phyloP scores from a whole-genome alignment of 2,888 invertebrate species.

The Alviniconcha strummeri region DNA sequence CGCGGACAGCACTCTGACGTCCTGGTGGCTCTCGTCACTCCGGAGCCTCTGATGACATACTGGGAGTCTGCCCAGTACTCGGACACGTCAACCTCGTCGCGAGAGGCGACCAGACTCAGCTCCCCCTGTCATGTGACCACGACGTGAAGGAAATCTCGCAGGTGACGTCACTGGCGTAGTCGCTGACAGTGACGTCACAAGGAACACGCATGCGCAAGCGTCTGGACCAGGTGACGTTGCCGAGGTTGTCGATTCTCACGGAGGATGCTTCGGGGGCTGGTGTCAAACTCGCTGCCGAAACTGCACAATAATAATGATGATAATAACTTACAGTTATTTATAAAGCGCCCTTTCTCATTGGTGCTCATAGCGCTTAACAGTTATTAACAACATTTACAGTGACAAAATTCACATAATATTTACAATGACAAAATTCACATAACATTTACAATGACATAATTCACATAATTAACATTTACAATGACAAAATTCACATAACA shows the following conservation, averaged over 20 bases:
- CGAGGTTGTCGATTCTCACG: neutral
- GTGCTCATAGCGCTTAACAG: too few relatives aligned
- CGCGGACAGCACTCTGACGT: neutral
- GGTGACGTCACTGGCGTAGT: neutral
- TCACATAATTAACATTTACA: too few relatives aligned
- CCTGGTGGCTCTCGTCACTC: neutral
- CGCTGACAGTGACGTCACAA: neutral
- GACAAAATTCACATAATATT: too few relatives aligned
- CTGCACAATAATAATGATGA: too few relatives aligned
- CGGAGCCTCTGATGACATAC: neutral
- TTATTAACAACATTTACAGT: too few relatives aligned
- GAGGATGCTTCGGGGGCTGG: neutral
- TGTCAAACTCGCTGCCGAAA: neutral
- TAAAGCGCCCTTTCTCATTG: too few relatives aligned
- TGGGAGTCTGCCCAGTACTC: neutral
- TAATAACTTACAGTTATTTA: too few relatives aligned
- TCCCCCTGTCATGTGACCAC: neutral
- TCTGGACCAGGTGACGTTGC: constrained; percentile 2
- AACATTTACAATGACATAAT: too few relatives aligned
- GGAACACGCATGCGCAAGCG: neutral
- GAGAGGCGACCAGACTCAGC: neutral
- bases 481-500: too few relatives aligned
- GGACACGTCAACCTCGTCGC: neutral
- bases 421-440: too few relatives aligned
- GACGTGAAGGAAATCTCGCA: neutral